Evolutionary conservation across 1,140 invertebrate genomes (phyloP).

Genomic region (Zophobas atratus): DNA sequence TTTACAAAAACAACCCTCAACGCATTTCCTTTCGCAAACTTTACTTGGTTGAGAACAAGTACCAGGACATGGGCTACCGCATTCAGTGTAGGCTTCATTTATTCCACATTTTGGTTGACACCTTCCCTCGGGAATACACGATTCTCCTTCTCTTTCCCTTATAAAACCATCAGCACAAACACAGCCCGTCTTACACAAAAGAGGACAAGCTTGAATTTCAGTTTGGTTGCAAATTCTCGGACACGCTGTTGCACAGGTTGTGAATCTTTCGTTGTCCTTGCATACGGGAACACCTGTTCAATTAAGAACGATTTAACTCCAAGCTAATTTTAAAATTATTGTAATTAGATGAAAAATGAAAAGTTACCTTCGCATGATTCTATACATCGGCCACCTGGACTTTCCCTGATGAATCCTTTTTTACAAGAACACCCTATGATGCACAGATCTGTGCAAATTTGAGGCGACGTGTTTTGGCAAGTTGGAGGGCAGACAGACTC

Average conservation of each 20-base stretch:
- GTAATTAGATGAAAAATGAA: background rate
- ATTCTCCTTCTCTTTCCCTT: slow-evolving; percentile 14
- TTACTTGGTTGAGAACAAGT: slow-evolving; percentile 43
- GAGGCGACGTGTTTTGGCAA: slow-evolving; percentile 26
- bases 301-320: background rate
- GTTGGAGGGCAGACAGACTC: slow-evolving; percentile 32
- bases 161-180: slow-evolving; percentile 38
- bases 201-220: slow-evolving; percentile 29
- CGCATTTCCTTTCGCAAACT: slow-evolving; percentile 14
- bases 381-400: background rate
- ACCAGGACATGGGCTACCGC: slow-evolving; percentile 49
- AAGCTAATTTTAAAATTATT: background rate
- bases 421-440: slow-evolving; percentile 45
- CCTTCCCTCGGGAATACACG: slow-evolving; percentile 38
- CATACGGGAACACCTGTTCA: slow-evolving; percentile 28
- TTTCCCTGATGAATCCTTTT: slow-evolving; percentile 21
- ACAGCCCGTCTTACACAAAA: slow-evolving; percentile 35
- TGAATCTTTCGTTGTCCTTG: slow-evolving; percentile 29
- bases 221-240: slow-evolving; percentile 17
- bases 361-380: slow-evolving; percentile 29
- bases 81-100: slow-evolving; percentile 52
- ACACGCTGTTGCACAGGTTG: slow-evolving; percentile 39
- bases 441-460: slow-evolving; percentile 8
- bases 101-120: slow-evolving; percentile 39
- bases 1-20: slow-evolving; percentile 50